Evolutionary conservation across 1,140 invertebrate species (phyloP).

Genomic region (Drosophila ogumai): DNA sequence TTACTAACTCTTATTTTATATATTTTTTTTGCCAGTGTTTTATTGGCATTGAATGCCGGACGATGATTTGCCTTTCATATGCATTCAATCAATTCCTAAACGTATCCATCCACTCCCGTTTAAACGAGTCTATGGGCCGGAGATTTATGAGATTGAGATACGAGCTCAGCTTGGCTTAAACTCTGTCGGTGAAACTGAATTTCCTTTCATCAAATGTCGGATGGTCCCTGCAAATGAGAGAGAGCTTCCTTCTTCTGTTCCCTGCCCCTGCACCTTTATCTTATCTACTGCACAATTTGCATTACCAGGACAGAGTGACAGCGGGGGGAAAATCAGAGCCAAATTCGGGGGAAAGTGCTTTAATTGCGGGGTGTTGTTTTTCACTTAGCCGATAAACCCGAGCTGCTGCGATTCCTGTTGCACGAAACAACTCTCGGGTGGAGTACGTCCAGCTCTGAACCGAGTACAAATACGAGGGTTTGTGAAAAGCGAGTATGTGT

Average conservation of each 20-base stretch:
- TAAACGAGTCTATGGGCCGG: slow-evolving; percentile 17
- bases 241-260: neutral
- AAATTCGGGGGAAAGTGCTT: slow-evolving; percentile 26
- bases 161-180: slow-evolving; percentile 20
- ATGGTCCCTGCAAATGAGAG: slow-evolving; percentile 23
- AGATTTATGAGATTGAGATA: slow-evolving; percentile 38
- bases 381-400: slow-evolving; percentile 35
- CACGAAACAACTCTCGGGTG: neutral
- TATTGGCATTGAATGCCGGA: slow-evolving; percentile 30
- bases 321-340: neutral
- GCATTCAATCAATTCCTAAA: slow-evolving; percentile 70
- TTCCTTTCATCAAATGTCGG: slow-evolving; percentile 35
- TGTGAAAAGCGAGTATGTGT: slow-evolving; percentile 15
- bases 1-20: neutral
- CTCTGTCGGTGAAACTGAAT: slow-evolving; percentile 19
- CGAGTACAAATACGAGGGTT: neutral
- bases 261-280: slow-evolving; percentile 2
- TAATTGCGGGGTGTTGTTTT: slow-evolving; percentile 37
- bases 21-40: slow-evolving; percentile 9
- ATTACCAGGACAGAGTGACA: slow-evolving; percentile 7
- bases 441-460: slow-evolving; percentile 11
- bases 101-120: slow-evolving; percentile 36
- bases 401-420: slow-evolving; percentile 22
- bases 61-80: slow-evolving; percentile 63
- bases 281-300: slow-evolving; percentile 26